Evolutionary conservation across 1,140 invertebrate genomes (phyloP).

Genomic region (Octopus sinensis): DNA sequence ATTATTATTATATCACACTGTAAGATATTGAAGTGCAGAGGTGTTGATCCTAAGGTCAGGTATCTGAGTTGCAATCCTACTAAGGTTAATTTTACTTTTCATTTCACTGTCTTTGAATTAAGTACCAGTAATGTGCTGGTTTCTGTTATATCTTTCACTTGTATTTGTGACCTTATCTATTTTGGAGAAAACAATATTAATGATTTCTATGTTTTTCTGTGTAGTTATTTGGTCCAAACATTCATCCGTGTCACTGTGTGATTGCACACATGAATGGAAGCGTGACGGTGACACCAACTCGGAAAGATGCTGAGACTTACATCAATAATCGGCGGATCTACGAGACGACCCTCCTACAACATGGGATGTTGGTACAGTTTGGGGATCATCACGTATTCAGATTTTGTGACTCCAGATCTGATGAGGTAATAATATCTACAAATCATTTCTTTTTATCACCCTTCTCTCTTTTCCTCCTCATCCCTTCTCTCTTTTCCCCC

Average conservation of each 20-base stretch:
- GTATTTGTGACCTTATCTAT: neutral
- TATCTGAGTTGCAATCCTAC: too few relatives aligned
- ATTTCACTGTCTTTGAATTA: neutral
- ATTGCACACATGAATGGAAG: slow-evolving; percentile 86
- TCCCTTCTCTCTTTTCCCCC: too few relatives aligned
- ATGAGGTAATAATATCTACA: slow-evolving; percentile 65
- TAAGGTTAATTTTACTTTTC: too few relatives aligned
- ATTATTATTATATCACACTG: too few relatives aligned
- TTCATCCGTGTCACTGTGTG: slow-evolving; percentile 89
- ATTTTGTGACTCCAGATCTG: slow-evolving; percentile 86
- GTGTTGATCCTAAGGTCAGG: too few relatives aligned
- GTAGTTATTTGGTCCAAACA: slow-evolving; percentile 56
- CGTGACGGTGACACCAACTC: slow-evolving; percentile 84
- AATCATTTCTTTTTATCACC: too few relatives aligned
- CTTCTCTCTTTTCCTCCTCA: too few relatives aligned
- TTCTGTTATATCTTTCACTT: too few relatives aligned
- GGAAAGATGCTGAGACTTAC: slow-evolving; percentile 86
- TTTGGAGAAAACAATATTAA: neutral
- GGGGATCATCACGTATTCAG: slow-evolving; percentile 84
- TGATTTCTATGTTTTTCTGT: slow-evolving; percentile 18
- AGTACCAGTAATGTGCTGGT: neutral
- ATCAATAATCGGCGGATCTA: slow-evolving; percentile 88
- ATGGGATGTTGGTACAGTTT: slow-evolving; percentile 60
- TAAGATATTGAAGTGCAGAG: too few relatives aligned
- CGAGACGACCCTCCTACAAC: slow-evolving; percentile 86